phyloP scores from a whole-genome alignment of 2,113 vertebrate genomes.

The Manacus vitellinus region DNA sequence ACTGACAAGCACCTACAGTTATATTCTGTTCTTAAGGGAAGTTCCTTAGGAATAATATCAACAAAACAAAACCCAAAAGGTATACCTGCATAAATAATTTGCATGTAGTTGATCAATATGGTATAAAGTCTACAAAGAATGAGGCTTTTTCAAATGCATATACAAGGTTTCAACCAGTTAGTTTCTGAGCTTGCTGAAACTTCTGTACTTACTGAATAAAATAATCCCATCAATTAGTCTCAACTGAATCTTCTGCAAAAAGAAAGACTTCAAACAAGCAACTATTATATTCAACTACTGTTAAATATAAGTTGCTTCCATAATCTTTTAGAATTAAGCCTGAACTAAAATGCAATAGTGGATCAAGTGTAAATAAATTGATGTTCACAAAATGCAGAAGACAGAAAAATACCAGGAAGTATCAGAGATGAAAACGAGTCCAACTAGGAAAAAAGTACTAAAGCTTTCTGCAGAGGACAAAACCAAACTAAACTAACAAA shows the following conservation, averaged over 20 bases:
- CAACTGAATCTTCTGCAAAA: neutral
- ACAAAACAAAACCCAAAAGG: neutral
- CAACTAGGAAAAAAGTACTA: neutral
- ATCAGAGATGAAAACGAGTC: neutral
- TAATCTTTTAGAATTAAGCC: neutral
- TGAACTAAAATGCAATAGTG: neutral
- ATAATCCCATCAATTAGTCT: neutral
- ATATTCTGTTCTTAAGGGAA: neutral
- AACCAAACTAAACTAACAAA: neutral
- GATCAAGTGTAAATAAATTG: neutral
- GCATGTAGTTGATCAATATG: neutral
- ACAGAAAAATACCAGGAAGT: neutral
- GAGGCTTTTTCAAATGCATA: neutral
- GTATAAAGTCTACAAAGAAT: neutral
- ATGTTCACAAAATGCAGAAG: neutral
- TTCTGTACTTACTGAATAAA: neutral
- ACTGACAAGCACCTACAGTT: neutral
- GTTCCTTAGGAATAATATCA: neutral
- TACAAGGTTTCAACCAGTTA: neutral
- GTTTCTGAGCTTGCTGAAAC: neutral
- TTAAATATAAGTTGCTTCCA: neutral
- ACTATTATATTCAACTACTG: neutral
- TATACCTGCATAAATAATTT: neutral
- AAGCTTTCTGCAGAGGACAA: neutral
- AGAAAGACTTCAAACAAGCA: neutral